Base-by-base conservation (phyloP, 2,888 invertebrate species). In the Carabus problematicus region DNA sequence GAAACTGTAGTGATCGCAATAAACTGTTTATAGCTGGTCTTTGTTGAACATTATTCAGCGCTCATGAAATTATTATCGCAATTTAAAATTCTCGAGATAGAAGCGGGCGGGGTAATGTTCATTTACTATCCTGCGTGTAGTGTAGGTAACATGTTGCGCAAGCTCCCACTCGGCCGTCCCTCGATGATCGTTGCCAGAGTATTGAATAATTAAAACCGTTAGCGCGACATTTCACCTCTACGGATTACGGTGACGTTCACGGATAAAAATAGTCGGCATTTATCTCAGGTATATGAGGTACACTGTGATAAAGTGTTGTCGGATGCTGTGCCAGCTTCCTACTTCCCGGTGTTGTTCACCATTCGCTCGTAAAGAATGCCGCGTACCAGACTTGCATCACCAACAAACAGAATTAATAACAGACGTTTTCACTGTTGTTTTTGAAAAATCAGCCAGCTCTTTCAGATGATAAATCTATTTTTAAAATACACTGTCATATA, bases 251-350 rank as follows among this genome's bases (percentile, higher is more conserved):
- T 58, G 58, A 66, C 45, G 29, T n/a, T 12, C 12, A 8, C 16
- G 49, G 12, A 66, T 66, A 66, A 66, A 64, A 66, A 66, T 66
- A 45, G 58, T 47, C 47, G 66, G 40, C 66, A 66, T 66, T 66
- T 66, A 66, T 66, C 66, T 56, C 47, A 66, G 47, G 66, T 66
- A 64, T 64, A 64, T 56, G 56, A 64, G 64, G 58, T 64, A 47
- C 45, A 42, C 40, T 29, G 41, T 66, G 66, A 66, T 66, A 66
- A 58, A 66, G 58, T 43, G 40, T 14, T 45, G 41, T 14, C 63
- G 63, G 52, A 63, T 54, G 63, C 54, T 63, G 49, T 52, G 63
- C 49, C 54, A 19, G 29, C 29, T 29, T 29, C 29, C 29, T 29
- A 29, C 29, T 29, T 29, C 29, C 29, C 29, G 3, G 29, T 29